Conservation (phyloP, 2,797 vertebrate genomes). For the Spinus olivaceus region DNA sequence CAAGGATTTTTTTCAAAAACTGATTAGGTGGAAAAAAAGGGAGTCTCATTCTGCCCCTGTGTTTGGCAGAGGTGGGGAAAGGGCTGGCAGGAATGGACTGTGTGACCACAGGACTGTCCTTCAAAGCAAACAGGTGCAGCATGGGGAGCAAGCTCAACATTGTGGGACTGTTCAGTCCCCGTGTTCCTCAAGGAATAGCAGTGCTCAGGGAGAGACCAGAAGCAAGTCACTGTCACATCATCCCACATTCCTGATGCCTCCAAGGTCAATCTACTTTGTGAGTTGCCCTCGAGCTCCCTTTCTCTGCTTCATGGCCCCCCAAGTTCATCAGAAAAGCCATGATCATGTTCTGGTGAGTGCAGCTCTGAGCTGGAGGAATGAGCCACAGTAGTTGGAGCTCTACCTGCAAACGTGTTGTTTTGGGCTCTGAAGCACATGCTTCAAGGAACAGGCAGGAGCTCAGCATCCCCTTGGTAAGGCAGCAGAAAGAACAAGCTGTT, state of each 20-base stretch:
- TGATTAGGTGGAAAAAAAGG: background rate
- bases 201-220: background rate
- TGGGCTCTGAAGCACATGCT: background rate
- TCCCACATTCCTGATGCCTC: background rate
- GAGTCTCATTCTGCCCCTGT: background rate
- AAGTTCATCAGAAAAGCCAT: background rate
- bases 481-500: slow-evolving; percentile 28
- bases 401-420: background rate
- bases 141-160: rapidly evolving
- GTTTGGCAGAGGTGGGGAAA: background rate
- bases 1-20: background rate
- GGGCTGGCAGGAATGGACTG: background rate
- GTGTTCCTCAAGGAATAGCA: rapidly evolving
- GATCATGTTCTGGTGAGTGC: background rate
- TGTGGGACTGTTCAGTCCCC: background rate
- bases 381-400: background rate
- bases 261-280: background rate
- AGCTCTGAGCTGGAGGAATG: background rate
- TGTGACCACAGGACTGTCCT: background rate
- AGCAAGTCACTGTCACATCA: background rate
- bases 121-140: background rate
- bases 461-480: background rate
- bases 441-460: background rate
- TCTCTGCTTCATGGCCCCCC: background rate
- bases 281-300: background rate